Evolutionary conservation across 2,113 vertebrate species (phyloP).

Genomic region (Romanogobio albipinnatus): DNA sequence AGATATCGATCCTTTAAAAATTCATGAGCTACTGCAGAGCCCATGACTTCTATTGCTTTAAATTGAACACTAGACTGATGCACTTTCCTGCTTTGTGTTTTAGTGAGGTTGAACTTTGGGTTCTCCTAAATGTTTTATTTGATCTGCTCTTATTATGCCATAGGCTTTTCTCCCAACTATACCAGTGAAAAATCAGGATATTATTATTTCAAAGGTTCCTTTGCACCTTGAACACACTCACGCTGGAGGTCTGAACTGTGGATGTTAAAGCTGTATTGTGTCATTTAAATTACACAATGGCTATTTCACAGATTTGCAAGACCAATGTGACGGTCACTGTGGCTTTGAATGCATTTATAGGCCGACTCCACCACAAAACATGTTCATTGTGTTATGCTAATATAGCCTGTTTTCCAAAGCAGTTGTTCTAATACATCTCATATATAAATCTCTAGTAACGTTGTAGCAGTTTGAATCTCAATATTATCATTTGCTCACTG

Average conservation of each 20-base stretch:
- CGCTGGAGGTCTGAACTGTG: background rate
- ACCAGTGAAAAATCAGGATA: background rate
- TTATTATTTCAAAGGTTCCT: conserved; percentile 8
- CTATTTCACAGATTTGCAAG: background rate
- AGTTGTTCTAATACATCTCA: background rate
- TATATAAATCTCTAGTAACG: background rate
- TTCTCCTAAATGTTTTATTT: conserved; percentile 50
- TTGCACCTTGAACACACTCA: background rate
- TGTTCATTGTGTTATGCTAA: background rate
- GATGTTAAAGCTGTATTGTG: background rate
- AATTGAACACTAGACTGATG: conserved; percentile 58
- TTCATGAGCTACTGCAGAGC: conserved; percentile 53
- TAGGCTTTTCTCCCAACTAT: background rate
- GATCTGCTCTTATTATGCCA: background rate
- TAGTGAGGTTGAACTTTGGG: conserved; percentile 48
- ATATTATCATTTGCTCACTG: background rate
- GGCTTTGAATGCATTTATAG: conserved; percentile 7
- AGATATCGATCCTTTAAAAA: conserved; percentile 62
- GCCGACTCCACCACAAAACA: background rate
- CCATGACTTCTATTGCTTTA: conserved; percentile 55
- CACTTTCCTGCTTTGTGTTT: conserved; percentile 60
- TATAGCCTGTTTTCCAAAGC: background rate
- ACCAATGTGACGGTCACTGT: background rate
- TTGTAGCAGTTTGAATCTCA: background rate
- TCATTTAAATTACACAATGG: background rate